These are phyloP conservation scores for Paradoxurus hermaphroditus DNA, from an alignment of 2,113 vertebrate genomes.

Conservation along the genomic window DNA sequence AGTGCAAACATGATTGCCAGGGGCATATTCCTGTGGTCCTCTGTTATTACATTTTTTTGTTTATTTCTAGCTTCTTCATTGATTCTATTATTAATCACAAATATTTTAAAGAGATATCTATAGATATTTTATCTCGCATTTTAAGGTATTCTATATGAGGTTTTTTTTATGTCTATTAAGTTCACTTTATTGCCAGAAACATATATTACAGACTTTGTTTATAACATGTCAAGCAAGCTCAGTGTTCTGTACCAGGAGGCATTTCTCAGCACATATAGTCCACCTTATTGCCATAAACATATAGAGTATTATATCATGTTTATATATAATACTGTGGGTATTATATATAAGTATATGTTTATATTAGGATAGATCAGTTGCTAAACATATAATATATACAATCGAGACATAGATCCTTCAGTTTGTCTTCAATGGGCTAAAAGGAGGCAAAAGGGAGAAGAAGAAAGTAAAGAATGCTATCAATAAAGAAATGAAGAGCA, in stretches of 20 bases:
- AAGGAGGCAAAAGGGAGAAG: background rate
- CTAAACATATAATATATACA: background rate
- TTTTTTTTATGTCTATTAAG: background rate
- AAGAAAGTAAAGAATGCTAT: background rate
- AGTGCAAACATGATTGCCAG: background rate
- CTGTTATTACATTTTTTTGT: background rate
- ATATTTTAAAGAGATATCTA: background rate
- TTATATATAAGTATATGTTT: background rate
- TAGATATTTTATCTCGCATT: background rate
- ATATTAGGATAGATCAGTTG: background rate
- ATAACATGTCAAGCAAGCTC: background rate
- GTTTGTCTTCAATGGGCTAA: background rate
- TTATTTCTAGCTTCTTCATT: background rate
- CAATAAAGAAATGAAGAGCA: slow-evolving; percentile 17
- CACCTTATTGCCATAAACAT: background rate
- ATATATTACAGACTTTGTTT: background rate
- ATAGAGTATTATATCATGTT: background rate
- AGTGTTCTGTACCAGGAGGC: background rate
- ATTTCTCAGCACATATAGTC: background rate
- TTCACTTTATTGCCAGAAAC: background rate
- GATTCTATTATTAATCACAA: background rate
- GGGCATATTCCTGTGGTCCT: background rate
- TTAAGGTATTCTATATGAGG: background rate
- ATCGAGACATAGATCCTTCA: background rate
- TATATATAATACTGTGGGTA: background rate